Conservation (phyloP, 2,888 invertebrate species). For the Tenthredo distinguenda region DNA sequence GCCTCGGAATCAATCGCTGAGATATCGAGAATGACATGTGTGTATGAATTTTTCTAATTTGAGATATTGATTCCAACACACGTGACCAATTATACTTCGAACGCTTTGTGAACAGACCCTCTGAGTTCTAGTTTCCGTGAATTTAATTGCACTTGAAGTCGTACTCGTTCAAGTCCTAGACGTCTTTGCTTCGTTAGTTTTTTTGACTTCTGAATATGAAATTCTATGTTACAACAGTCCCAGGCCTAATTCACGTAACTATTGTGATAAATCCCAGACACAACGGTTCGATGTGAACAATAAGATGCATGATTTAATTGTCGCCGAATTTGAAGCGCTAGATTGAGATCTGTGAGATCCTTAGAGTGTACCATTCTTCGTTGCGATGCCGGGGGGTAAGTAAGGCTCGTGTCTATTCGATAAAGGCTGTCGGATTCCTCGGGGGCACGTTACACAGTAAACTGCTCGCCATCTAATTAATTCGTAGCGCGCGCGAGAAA, state of each 20-base stretch:
- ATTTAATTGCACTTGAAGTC: neutral
- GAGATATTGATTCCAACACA: no score
- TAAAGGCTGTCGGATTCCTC: conserved; percentile 39
- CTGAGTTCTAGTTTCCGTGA: neutral
- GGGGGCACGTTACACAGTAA: conserved; percentile 33
- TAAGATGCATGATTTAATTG: neutral
- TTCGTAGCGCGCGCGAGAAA: conserved; percentile 48
- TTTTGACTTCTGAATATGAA: no score
- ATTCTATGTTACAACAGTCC: no score
- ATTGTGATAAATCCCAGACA: no score
- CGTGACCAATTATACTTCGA: neutral
- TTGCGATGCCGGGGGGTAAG: neutral
- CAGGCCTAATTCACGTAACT: no score
- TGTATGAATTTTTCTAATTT: no score
- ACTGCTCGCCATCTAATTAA: conserved; percentile 47
- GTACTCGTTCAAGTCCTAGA: neutral
- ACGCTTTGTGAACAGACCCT: neutral
- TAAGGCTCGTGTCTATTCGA: conserved; percentile 41
- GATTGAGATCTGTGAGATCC: conserved; percentile 5
- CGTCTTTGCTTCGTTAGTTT: neutral
- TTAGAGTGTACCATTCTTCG: neutral
- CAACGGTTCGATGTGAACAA: no score
- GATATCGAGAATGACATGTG: no score
- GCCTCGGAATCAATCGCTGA: no score
- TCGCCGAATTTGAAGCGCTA: neutral